Percentiles rank a stretch among this genome's conserved stretches.
phyloP scores from a whole-genome alignment of 1,140 invertebrate genomes.

The Stratiolaelaps scimitus region DNA sequence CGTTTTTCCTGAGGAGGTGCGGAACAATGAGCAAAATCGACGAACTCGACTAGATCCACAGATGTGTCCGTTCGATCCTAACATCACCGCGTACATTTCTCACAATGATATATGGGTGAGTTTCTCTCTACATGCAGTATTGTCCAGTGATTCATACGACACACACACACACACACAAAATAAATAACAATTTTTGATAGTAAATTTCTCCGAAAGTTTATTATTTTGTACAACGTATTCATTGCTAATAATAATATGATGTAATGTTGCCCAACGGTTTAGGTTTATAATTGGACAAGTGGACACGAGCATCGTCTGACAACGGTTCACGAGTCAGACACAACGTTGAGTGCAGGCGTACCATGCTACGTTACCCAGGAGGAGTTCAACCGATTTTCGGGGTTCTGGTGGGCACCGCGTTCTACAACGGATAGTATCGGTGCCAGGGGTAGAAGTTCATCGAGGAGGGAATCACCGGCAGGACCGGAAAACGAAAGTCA shows the following conservation, averaged over 20 bases:
- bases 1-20: constrained; percentile 37
- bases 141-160: no score
- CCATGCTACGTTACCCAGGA: constrained; percentile 97
- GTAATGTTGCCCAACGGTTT: background rate
- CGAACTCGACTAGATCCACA: constrained; percentile 70
- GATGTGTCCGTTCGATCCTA: constrained; percentile 73
- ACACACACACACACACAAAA: no score
- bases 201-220: no score
- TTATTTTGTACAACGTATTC: no score
- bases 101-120: constrained; percentile 73
- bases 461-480: no score
- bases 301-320: background rate
- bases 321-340: constrained; percentile 50
- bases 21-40: constrained; percentile 38
- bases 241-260: no score
- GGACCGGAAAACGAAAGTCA: constrained; percentile 23
- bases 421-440: constrained; percentile 29
- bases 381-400: constrained; percentile 88
- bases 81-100: constrained; percentile 77
- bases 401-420: constrained; percentile 92
- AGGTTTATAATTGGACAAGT: constrained; percentile 15
- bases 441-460: no score
- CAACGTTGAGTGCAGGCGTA: constrained; percentile 74
- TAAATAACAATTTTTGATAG: no score
- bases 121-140: no score